Percentiles rank a stretch among this genome's conserved stretches.
Conservation (phyloP, 2,113 vertebrate genomes). For the Onychostoma macrolepis region DNA sequence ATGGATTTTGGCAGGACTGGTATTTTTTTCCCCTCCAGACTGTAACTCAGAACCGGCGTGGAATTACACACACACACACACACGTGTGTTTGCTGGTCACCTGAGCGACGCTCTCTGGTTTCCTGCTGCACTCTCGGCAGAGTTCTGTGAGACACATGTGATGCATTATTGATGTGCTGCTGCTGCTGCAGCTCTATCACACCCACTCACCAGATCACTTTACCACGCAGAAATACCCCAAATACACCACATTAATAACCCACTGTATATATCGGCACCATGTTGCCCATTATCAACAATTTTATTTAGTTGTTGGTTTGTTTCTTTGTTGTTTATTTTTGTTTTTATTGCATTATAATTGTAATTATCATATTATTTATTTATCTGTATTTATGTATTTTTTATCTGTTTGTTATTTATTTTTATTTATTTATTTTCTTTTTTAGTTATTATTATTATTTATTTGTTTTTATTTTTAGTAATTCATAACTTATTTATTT, state of each 20-base stretch:
- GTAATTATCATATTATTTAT: not conserved
- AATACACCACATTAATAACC: not conserved
- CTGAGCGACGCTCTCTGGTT: slow-evolving; percentile 76
- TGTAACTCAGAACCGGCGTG: slow-evolving; percentile 23
- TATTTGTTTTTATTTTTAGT: not conserved
- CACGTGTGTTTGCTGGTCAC: slow-evolving; percentile 70
- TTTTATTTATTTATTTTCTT: not conserved
- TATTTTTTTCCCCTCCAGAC: not conserved
- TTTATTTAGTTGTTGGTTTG: not conserved
- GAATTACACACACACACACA: slow-evolving; percentile 28
- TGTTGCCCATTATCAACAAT: not conserved
- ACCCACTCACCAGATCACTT: slow-evolving; percentile 3
- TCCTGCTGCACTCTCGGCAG: slow-evolving; percentile 77
- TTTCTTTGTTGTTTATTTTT: not conserved
- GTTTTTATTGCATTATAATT: not conserved
- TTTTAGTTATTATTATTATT: not conserved
- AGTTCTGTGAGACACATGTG: slow-evolving; percentile 67
- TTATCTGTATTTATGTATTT: not conserved
- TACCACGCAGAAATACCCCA: not conserved
- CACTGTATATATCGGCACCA: not conserved
- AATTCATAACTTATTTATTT: not conserved
- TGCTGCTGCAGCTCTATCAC: slow-evolving; percentile 66
- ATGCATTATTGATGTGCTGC: slow-evolving; percentile 76
- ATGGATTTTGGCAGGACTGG: slow-evolving; percentile 2
- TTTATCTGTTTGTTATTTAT: not conserved